Conservation (phyloP, 2,888 invertebrate genomes). For the Allygus modestus region DNA sequence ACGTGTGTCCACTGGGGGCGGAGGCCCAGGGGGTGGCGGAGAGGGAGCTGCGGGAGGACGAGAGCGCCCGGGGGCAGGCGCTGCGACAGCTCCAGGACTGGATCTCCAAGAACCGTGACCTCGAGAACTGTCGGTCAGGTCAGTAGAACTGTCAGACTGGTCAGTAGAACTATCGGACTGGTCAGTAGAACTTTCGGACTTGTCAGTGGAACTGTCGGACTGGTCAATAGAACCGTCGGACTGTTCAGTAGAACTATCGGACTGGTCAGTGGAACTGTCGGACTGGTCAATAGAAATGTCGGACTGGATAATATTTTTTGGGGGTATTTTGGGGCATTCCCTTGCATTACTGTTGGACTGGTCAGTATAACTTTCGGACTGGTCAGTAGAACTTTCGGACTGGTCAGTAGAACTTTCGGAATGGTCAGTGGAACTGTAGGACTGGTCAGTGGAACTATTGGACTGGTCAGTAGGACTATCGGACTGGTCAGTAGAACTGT, state of each 20-base stretch:
- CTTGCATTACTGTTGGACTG: no score
- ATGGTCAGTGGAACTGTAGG: slow-evolving; percentile 75
- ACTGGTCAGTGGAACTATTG: slow-evolving; percentile 74
- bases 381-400: no score
- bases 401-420: slow-evolving; percentile 82
- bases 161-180: no score
- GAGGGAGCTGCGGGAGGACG: slow-evolving; percentile 84
- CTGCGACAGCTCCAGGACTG: slow-evolving; percentile 82
- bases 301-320: no score
- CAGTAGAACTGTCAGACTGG: slow-evolving; percentile 64
- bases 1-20: slow-evolving; percentile 63
- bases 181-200: slow-evolving; percentile 81
- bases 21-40: slow-evolving; percentile 76
- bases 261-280: slow-evolving; percentile 75
- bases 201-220: slow-evolving; percentile 74
- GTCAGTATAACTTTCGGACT: no score
- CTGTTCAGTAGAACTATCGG: slow-evolving; percentile 82
- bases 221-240: no score
- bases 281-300: no score
- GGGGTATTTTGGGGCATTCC: no score
- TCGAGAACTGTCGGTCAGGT: slow-evolving; percentile 83
- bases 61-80: slow-evolving; percentile 80
- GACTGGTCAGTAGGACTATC: slow-evolving; percentile 75
- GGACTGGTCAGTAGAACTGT: no score
- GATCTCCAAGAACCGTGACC: slow-evolving; percentile 83